Conservation (phyloP, 1,140 invertebrate genomes). For the Bombus ignitus region DNA sequence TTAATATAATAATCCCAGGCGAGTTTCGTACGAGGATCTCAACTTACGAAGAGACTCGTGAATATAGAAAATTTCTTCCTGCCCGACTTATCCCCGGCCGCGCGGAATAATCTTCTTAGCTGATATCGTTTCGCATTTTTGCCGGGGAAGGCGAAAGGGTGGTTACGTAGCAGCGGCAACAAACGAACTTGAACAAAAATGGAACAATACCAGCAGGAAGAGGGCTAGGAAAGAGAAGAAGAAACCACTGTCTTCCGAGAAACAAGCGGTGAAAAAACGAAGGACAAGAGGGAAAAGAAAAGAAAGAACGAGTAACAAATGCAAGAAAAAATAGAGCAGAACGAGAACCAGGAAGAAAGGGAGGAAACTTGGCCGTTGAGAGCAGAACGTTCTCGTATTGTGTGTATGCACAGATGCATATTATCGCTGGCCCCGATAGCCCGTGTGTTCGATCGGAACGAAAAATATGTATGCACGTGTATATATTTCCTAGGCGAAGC, state of each 20-base stretch:
- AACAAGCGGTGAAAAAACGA: background rate
- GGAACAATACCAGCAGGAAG: background rate
- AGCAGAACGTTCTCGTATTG: background rate
- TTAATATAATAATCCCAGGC: conserved; percentile 16
- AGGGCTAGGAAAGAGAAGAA: no score
- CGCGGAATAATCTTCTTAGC: conserved; percentile 40
- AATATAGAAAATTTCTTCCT: background rate
- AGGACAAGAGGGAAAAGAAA: background rate
- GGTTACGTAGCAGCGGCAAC: background rate
- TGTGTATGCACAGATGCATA: conserved; percentile 4
- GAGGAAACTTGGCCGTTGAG: background rate
- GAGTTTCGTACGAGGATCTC: background rate
- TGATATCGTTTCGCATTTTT: conserved; percentile 9
- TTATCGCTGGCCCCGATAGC: conserved; percentile 15
- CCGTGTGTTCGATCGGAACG: conserved; percentile 11
- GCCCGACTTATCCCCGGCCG: background rate
- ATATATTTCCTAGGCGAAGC: background rate
- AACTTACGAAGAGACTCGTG: background rate
- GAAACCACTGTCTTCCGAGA: background rate
- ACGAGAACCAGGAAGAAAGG: background rate
- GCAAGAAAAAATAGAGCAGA: background rate
- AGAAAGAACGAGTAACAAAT: background rate
- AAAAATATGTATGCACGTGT: conserved; percentile 28
- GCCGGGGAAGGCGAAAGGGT: background rate
- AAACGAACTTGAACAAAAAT: background rate